Evolutionary conservation across 1,140 invertebrate genomes (phyloP).

Genomic region (Bombus fervidus): DNA sequence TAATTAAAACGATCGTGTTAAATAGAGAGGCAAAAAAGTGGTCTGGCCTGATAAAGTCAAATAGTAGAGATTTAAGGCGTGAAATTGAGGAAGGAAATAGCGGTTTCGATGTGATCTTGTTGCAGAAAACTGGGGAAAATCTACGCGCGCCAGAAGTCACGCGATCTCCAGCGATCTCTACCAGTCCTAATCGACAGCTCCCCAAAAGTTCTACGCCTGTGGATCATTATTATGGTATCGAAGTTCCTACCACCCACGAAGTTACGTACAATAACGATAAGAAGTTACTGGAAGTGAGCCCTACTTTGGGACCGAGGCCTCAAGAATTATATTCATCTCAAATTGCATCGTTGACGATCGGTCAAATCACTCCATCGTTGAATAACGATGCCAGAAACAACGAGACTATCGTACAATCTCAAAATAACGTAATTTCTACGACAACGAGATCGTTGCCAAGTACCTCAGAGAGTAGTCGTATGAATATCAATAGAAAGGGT

Average conservation of each 20-base stretch:
- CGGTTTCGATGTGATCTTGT: constrained; percentile 27
- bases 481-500: not conserved
- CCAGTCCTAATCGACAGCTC: constrained; percentile 24
- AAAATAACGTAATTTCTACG: constrained; percentile 13
- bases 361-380: constrained; percentile 1
- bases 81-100: not conserved
- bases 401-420: constrained; percentile 12
- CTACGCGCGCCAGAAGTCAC: constrained; percentile 4
- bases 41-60: not conserved
- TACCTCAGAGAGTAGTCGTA: constrained; percentile 13
- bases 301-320: not conserved
- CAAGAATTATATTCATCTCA: constrained; percentile 47
- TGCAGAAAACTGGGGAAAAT: constrained; percentile 47
- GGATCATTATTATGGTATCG: constrained; percentile 33
- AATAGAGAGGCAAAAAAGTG: too few species aligned
- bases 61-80: not conserved
- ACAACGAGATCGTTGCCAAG: not conserved
- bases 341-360: constrained; percentile 1
- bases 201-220: not conserved
- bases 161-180: constrained; percentile 20
- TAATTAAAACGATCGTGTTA: not conserved
- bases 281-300: constrained; percentile 14
- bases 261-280: constrained; percentile 7
- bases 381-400: not conserved
- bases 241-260: constrained; percentile 48